Evolutionary conservation across 2,797 vertebrate species (phyloP).

Genomic region (Melanitta fusca): DNA sequence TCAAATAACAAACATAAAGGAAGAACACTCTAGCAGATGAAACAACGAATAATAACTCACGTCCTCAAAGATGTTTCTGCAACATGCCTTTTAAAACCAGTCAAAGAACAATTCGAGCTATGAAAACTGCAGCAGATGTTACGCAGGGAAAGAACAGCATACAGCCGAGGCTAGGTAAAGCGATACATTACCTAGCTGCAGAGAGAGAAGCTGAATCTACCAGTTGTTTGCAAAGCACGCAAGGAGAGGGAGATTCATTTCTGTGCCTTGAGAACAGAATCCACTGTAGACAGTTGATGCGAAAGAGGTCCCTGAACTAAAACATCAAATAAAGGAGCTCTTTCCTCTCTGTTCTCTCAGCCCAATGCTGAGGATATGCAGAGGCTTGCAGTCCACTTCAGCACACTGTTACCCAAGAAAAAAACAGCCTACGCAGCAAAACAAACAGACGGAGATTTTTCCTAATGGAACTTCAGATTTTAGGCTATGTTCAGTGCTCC

Average conservation of each 20-base stretch:
- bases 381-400: background rate
- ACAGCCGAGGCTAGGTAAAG: background rate
- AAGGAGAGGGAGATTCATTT: background rate
- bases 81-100: conserved; percentile 30
- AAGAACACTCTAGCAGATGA: background rate
- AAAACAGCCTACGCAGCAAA: background rate
- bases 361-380: background rate
- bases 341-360: background rate
- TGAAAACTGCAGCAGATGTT: conserved; percentile 45
- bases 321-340: background rate
- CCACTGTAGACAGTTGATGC: background rate
- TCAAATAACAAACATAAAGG: conserved; percentile 5
- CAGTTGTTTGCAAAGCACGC: background rate
- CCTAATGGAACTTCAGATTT: background rate
- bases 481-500: background rate
- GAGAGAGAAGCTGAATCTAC: background rate
- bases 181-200: background rate
- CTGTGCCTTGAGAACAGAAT: background rate
- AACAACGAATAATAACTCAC: conserved; percentile 5
- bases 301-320: background rate
- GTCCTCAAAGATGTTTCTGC: conserved; percentile 19
- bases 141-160: background rate
- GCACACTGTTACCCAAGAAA: background rate
- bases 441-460: background rate
- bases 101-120: conserved; percentile 8